These are phyloP conservation scores for Paragorgia papillata DNA, from an alignment of 92 coral and sea anemone genomes.

Conservation along the genomic window DNA sequence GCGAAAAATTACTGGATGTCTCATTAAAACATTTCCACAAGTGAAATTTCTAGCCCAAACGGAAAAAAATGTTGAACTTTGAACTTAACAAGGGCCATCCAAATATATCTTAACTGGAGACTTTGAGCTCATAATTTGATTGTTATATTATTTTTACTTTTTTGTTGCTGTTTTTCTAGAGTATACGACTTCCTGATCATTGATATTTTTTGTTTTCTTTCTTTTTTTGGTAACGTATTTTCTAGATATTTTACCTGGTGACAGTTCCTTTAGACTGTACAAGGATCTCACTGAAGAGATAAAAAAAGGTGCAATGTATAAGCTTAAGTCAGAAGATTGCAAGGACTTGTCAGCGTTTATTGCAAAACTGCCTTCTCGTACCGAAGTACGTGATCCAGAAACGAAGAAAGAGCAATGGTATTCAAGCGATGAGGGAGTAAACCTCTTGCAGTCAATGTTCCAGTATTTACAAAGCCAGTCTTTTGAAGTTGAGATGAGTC, in stretches of 20 bases:
- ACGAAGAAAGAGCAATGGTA: conserved; percentile 71
- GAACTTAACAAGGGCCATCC: too few species aligned
- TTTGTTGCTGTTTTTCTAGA: too few species aligned
- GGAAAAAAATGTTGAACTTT: too few species aligned
- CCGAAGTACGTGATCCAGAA: conserved; percentile 43
- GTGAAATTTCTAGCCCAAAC: too few species aligned
- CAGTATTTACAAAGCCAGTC: conserved; percentile 28
- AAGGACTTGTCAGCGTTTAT: neutral
- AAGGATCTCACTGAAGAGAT: neutral
- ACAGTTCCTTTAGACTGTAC: conserved; percentile 53
- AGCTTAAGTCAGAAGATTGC: neutral
- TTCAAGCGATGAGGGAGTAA: conserved; percentile 61
- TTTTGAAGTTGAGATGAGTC: conserved; percentile 55
- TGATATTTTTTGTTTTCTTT: too few species aligned
- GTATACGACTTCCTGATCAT: too few species aligned
- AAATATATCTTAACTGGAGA: too few species aligned
- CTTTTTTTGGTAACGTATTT: too few species aligned
- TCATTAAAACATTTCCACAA: too few species aligned
- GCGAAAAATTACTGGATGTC: too few species aligned
- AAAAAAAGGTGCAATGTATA: neutral
- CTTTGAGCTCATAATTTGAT: too few species aligned
- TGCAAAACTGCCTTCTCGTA: conserved; percentile 1
- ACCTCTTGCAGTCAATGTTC: conserved; percentile 36
- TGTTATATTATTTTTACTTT: too few species aligned
- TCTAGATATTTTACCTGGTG: conserved; percentile 48